Evolutionary conservation across 2,113 vertebrate species (phyloP).

Genomic region (Erinaceus europaeus): DNA sequence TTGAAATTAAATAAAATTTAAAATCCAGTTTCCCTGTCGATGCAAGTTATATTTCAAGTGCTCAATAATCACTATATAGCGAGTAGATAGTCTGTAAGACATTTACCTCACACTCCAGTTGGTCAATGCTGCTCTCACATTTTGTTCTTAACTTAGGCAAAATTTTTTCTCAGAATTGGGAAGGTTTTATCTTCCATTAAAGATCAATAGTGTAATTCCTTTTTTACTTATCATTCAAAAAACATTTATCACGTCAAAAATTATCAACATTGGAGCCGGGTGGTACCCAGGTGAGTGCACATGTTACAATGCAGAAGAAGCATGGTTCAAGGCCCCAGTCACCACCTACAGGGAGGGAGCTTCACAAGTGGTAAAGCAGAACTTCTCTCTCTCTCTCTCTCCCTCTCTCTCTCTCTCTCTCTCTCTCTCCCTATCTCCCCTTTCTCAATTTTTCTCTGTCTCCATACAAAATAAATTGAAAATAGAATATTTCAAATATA

Average conservation of each 20-base stretch:
- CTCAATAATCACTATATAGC: background rate
- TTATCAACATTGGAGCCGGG: too few species aligned
- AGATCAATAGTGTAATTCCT: background rate
- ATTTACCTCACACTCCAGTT: background rate
- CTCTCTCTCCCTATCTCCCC: too few species aligned
- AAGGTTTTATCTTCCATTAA: background rate
- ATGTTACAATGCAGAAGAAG: too few species aligned
- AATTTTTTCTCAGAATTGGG: background rate
- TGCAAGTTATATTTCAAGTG: background rate
- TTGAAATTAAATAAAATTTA: background rate
- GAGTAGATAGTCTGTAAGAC: background rate
- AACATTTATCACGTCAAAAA: background rate
- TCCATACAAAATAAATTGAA: too few species aligned
- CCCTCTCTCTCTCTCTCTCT: too few species aligned
- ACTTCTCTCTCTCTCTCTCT: too few species aligned
- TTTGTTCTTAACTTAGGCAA: background rate
- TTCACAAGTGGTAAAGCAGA: too few species aligned
- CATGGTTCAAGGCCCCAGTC: too few species aligned
- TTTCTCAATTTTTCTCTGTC: too few species aligned
- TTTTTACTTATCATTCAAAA: background rate
- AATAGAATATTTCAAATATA: too few species aligned
- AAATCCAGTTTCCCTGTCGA: background rate
- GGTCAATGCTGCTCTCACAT: background rate
- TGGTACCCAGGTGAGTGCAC: too few species aligned
- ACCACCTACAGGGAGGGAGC: too few species aligned